These are phyloP conservation scores for Oxystoma pomonae DNA, from an alignment of 2,888 invertebrate species.

Conservation along the genomic window DNA sequence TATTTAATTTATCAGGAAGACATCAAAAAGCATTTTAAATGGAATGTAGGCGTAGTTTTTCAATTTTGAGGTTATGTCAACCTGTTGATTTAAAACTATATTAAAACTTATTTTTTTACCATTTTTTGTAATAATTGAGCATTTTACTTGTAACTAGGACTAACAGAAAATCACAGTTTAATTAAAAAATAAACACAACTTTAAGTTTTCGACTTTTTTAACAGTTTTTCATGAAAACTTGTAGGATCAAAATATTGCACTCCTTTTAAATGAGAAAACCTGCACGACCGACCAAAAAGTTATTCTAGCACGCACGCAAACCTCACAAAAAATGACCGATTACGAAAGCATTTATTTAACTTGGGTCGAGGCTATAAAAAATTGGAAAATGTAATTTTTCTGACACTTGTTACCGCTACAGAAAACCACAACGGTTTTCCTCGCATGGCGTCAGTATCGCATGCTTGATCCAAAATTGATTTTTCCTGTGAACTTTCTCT, in stretches of 20 bases:
- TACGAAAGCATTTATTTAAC: background rate
- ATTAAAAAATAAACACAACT: background rate
- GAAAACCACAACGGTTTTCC: constrained; percentile 22
- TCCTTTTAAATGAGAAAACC: background rate
- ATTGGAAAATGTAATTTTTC: constrained; percentile 27
- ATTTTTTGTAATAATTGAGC: background rate
- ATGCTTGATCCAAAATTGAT: background rate
- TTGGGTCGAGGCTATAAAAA: background rate
- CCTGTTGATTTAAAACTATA: background rate
- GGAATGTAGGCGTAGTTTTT: constrained; percentile 16
- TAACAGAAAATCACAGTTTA: background rate
- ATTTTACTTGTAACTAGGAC: background rate
- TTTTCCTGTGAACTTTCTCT: background rate
- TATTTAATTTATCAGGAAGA: background rate
- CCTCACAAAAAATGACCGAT: background rate
- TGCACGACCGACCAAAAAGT: too few relatives aligned
- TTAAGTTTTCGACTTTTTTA: background rate
- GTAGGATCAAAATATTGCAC: background rate
- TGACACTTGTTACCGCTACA: constrained; percentile 40
- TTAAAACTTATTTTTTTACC: background rate
- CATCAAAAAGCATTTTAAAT: background rate
- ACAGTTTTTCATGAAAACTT: background rate
- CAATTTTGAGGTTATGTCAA: constrained; percentile 27
- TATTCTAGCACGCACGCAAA: constrained; percentile 5
- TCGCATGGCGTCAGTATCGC: constrained; percentile 16